A percentile compares a stretch with the other conserved stretches of the same genome.
Evolutionary conservation across 37 sponge, comb jelly and placozoan species (phyloP).

Genomic region (Geodia barretti): DNA sequence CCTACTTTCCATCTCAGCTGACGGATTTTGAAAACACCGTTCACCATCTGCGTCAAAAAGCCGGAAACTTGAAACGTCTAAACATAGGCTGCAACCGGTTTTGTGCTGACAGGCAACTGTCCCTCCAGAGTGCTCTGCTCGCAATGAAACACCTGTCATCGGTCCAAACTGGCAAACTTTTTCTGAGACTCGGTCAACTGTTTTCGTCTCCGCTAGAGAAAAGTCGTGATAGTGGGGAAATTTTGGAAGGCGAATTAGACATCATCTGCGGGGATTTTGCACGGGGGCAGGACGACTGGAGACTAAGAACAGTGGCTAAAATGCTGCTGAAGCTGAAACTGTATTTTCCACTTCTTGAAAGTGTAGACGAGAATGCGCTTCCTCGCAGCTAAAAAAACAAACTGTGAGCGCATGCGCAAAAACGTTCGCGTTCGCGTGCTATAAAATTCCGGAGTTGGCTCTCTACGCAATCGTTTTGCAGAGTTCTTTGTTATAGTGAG

Average conservation of each 20-base stretch:
- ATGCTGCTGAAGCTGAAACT: background rate
- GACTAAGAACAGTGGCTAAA: background rate
- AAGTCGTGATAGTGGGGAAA: background rate
- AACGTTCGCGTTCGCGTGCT: no score
- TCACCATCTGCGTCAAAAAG: background rate
- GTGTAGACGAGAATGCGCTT: background rate
- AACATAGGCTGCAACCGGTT: constrained; percentile 37
- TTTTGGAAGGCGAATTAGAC: background rate
- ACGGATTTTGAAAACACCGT: constrained; percentile 7
- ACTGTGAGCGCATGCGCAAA: no score
- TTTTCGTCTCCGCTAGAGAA: background rate
- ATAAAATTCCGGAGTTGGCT: no score
- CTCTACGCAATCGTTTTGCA: no score
- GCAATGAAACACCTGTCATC: background rate
- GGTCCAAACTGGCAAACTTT: background rate
- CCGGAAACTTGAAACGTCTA: constrained; percentile 3
- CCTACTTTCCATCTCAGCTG: no score
- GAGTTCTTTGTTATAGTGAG: no score
- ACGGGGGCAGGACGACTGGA: background rate
- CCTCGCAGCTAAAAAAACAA: no score
- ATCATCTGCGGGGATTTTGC: background rate
- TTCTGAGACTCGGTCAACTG: background rate
- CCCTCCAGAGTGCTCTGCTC: background rate
- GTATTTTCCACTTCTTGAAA: constrained; percentile 1
- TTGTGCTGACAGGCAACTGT: constrained; percentile 4